A percentile compares a stretch with the other conserved stretches of the same genome.
Evolutionary conservation across 37 sponge, comb jelly and placozoan species (phyloP).

Genomic region (Diacarnus erythraeanus): DNA sequence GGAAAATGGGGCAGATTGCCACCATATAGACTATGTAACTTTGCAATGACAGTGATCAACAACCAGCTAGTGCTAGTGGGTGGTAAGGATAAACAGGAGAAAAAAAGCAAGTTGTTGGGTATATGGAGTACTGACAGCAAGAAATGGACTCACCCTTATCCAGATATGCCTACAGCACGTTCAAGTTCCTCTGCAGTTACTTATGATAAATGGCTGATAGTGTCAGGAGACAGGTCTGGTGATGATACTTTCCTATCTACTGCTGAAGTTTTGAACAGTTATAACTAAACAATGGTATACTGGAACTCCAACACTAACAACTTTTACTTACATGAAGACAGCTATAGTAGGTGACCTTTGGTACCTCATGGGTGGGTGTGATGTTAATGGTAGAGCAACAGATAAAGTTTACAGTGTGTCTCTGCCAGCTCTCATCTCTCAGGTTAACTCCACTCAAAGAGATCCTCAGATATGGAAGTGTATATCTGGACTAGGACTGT

Average conservation of each 20-base stretch:
- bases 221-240: background rate
- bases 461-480: background rate
- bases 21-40: background rate
- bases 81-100: background rate
- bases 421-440: constrained; percentile 1
- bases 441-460: background rate
- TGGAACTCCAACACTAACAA: background rate
- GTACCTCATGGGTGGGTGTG: constrained; percentile 3
- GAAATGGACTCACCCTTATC: constrained; percentile 26
- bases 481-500: background rate
- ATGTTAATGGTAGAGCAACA: background rate
- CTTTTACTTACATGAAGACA: background rate
- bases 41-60: constrained; percentile 15
- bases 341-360: background rate
- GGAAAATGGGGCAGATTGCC: background rate
- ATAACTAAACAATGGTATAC: background rate
- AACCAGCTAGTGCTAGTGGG: constrained; percentile 10
- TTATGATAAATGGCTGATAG: background rate
- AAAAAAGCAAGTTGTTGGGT: background rate
- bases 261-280: constrained; percentile 1
- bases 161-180: constrained; percentile 18
- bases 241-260: background rate
- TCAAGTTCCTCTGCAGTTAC: background rate
- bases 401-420: background rate
- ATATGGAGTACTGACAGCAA: constrained; percentile 6